phyloP scores from a whole-genome alignment of 2,888 invertebrate species.

The Agrochola litura region DNA sequence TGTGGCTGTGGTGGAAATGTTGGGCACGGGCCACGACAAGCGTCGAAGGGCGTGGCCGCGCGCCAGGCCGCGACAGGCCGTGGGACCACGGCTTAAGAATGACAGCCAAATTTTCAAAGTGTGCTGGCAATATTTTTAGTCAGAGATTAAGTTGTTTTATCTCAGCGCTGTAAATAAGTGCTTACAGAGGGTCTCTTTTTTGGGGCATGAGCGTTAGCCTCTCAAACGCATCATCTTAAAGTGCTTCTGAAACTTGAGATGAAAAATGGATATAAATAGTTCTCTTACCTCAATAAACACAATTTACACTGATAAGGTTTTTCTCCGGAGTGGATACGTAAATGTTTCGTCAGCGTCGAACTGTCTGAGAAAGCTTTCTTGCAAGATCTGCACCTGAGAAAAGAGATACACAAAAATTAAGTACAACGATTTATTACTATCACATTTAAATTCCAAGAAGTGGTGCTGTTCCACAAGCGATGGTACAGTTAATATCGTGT shows the following conservation, averaged over 20 bases:
- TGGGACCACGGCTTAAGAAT: neutral
- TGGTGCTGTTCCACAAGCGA: neutral
- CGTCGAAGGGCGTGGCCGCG: no score
- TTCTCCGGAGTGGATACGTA: constrained; percentile 97
- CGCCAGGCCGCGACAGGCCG: no score
- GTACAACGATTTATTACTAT: neutral
- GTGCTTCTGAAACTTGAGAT: neutral
- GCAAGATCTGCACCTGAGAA: constrained; percentile 95
- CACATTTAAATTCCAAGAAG: neutral
- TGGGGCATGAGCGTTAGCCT: neutral
- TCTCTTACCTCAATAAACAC: constrained; percentile 94
- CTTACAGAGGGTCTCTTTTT: neutral
- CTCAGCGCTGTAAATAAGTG: neutral
- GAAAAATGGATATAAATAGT: neutral
- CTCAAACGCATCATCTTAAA: neutral
- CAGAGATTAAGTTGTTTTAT: neutral
- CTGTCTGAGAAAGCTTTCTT: constrained; percentile 99
- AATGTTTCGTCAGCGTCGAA: constrained; percentile 99
- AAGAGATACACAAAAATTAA: neutral
- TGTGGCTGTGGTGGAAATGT: no score
- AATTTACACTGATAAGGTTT: constrained; percentile 99
- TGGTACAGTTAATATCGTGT: neutral
- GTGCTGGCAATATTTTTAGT: neutral
- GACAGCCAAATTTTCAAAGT: neutral
- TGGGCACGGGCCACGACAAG: no score